A percentile compares a stretch with the other conserved stretches of the same genome.
Evolutionary conservation across 2,888 invertebrate genomes (phyloP).

Genomic region (Cinara cedri): DNA sequence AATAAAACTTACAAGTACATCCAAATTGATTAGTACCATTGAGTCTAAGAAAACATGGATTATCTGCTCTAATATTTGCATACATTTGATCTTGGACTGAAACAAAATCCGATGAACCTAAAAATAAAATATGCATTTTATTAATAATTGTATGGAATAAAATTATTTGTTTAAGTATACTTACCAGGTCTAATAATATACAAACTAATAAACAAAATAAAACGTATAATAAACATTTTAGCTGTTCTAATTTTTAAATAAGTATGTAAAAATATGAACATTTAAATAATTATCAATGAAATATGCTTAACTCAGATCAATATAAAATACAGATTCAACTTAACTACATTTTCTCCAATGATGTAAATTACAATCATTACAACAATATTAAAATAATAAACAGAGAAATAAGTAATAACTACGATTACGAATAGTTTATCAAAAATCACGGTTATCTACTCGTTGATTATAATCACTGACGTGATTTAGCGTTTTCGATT

Average conservation of each 20-base stretch:
- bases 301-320: not conserved
- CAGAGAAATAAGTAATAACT: no score
- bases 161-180: not conserved
- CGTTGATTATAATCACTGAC: no score
- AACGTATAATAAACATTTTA: not conserved
- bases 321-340: not conserved
- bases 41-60: constrained; percentile 84
- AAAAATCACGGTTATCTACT: no score
- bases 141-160: not conserved
- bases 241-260: not conserved
- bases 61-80: constrained; percentile 72
- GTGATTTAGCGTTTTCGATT: no score
- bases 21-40: constrained; percentile 96
- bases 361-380: no score
- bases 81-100: constrained; percentile 80
- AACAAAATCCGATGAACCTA: constrained; percentile 19
- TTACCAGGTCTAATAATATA: constrained; percentile 12
- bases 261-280: not conserved
- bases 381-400: no score
- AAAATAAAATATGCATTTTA: not conserved
- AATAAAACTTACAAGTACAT: constrained; percentile 80
- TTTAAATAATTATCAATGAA: not conserved
- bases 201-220: constrained; percentile 36
- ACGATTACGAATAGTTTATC: no score
- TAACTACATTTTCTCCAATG: constrained; percentile 16